Evolutionary conservation across 1,140 invertebrate species (phyloP), one percentile per base, ranked within the genome.

Genomic region (Diabrotica virgifera): DNA sequence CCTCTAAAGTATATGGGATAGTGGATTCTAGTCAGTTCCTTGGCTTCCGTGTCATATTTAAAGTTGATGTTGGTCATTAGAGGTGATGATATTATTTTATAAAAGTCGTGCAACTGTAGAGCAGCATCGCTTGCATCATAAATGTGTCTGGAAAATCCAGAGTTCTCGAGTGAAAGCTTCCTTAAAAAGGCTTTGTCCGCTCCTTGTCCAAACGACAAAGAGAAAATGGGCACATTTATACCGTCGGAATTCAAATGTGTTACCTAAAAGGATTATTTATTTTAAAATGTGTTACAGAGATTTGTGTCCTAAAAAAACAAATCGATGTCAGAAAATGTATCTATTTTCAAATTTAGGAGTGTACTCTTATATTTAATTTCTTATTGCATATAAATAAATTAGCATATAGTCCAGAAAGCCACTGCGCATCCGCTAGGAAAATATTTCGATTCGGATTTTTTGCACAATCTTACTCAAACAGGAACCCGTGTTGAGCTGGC

Each of bases 101-200:
- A 90, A 77, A 90, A 90, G 72, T 86, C 83, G 13, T 83, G 81
- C 6, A 90, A 79, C 75, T 90, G 88, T 36, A 88, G 76, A 53
- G 83, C 81, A 5, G 88, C 85, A 76, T 90, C 87, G 0, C 85
- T 79, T 40, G 84, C 87, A 76, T 87, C 87, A 74, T 89, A 89
- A 57, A 90, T 90, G 73, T 85, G 85, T 10, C 87, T 78, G 65
- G 85, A 84, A 73, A 89, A 86, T 5, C 87, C 88, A 11, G 81
- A 73, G 75, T 89, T 89, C 64, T 84, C 80, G 6, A 86, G 75
- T 0, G 86, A 83, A 9, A 89, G 60, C 72, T 84, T 85, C 67
- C 84, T 83, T 5, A 89, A 76, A 70, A 89, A 85, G 54, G 80
- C 79, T 57, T 84, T 84, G 75, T 90, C 87, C 0, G 87, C 87